phyloP scores from a whole-genome alignment of 2,888 invertebrate genomes.

The Cotesia congregata region DNA sequence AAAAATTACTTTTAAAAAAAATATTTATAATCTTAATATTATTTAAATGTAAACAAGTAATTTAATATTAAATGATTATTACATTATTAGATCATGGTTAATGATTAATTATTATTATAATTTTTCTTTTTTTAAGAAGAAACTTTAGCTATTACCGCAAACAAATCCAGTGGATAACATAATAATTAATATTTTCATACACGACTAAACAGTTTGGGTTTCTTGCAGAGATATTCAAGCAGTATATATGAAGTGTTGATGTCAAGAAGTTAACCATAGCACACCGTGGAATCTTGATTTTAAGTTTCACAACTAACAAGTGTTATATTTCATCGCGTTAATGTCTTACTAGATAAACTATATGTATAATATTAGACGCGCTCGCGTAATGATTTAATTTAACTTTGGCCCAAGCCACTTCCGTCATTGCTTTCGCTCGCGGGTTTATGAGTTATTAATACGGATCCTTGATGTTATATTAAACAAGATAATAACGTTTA shows the following conservation, averaged over 20 bases:
- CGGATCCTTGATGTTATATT: conserved; percentile 18
- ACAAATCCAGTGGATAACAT: not conserved
- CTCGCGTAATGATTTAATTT: conserved; percentile 69
- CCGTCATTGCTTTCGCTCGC: conserved; percentile 59
- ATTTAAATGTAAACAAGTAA: no score
- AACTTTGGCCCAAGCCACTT: conserved; percentile 69
- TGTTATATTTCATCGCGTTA: conserved; percentile 69
- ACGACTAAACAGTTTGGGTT: conserved; percentile 42
- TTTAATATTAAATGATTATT: no score
- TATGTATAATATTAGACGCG: conserved; percentile 58
- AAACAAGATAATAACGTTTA: conserved; percentile 8
- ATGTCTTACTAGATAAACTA: conserved; percentile 70
- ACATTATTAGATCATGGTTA: no score
- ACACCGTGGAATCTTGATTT: conserved; percentile 65
- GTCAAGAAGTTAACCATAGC: conserved; percentile 21
- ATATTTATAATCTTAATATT: no score
- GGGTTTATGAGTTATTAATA: conserved; percentile 38
- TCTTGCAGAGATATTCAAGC: conserved; percentile 20
- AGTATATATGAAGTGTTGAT: conserved; percentile 40
- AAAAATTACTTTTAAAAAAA: no score
- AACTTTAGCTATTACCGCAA: no score
- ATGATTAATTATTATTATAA: no score
- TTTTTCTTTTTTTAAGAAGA: no score
- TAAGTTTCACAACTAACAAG: conserved; percentile 62
- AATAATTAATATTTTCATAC: not conserved